phyloP scores from a whole-genome alignment of 1,140 invertebrate species.

The Copidosoma floridanum region DNA sequence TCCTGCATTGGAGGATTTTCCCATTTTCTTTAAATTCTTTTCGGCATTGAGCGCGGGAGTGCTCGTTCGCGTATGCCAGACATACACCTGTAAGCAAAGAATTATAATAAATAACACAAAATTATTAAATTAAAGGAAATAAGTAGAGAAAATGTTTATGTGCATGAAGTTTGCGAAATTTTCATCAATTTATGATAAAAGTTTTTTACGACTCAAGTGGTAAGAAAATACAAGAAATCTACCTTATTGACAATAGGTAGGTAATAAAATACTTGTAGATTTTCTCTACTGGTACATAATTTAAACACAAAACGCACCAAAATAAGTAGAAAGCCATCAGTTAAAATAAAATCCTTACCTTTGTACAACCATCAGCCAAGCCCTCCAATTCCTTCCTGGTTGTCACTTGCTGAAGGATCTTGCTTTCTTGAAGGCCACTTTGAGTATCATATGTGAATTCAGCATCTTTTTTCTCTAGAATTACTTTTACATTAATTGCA shows the following conservation, averaged over 20 bases:
- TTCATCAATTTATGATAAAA: no score
- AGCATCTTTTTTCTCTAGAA: slow-evolving; percentile 75
- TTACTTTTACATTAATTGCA: slow-evolving; percentile 82
- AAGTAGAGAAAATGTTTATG: no score
- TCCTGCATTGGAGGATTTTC: slow-evolving; percentile 63
- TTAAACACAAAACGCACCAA: background rate
- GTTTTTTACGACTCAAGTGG: no score
- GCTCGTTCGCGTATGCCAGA: slow-evolving; percentile 96
- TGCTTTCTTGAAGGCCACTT: slow-evolving; percentile 89
- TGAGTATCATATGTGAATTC: slow-evolving; percentile 80
- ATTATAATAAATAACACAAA: no score
- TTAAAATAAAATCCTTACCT: no score
- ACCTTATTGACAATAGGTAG: slow-evolving; percentile 5
- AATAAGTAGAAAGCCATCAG: no score
- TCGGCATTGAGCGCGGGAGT: slow-evolving; percentile 73
- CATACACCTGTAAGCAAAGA: slow-evolving; percentile 67
- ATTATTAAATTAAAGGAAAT: no score
- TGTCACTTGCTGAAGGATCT: slow-evolving; percentile 80
- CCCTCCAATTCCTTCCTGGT: slow-evolving; percentile 79
- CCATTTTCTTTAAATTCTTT: slow-evolving; percentile 58
- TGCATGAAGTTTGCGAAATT: no score
- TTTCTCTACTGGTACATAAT: no score
- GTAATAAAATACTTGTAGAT: no score
- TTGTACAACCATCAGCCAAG: slow-evolving; percentile 83
- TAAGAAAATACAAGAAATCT: no score